Evolutionary conservation across 2,888 invertebrate species (phyloP), one percentile per base, ranked within the genome.

Genomic region (Bellardia bayeri): DNA sequence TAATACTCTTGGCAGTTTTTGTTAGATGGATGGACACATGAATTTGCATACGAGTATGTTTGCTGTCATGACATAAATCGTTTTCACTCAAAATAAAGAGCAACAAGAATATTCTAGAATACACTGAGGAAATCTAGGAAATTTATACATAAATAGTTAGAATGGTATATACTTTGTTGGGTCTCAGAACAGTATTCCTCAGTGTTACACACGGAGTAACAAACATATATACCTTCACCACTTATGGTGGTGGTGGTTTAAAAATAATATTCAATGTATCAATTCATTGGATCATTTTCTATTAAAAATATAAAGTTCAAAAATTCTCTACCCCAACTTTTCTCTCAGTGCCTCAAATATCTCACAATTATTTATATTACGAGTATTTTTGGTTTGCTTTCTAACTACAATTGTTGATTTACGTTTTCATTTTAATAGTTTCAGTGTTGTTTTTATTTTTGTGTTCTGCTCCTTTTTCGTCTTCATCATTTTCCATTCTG

Each of bases 41-140:
- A 61, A 71, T 82, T 86, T 82, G 66, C 78, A 74, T 82, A 81
- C 49, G 42, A 54, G 54, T 54, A 74, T 86, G 82, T 82, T 86
- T 79, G 82, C 63, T 82, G 86, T 82, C 86, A 79, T 83, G 83
- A 80, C 80, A 58, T 64, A 83, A 83, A 83, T 83, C 71, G 69
- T 69, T 79, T 79, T 63, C 37, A 64, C 61, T 78, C 45, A 69
- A 68, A 68, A 42, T 63, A 74, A 74, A 74, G 33, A 61, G 30
- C 23, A 66, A 74, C 16, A 66, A 61, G 33, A 58, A 74, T 68
- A 61, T 51, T 79, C 40, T 6, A n/a, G 9, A 13, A 6, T 66
- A 16, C 74, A 74, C 79, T 61, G 51, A 51, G 14, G 74, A 42
- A 69, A 16, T 42, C 2, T 23, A 45, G 23, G 0, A 40, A n/a